Evolutionary conservation across 2,888 invertebrate species (phyloP).

Genomic region (Gonocerus acuteangulatus): DNA sequence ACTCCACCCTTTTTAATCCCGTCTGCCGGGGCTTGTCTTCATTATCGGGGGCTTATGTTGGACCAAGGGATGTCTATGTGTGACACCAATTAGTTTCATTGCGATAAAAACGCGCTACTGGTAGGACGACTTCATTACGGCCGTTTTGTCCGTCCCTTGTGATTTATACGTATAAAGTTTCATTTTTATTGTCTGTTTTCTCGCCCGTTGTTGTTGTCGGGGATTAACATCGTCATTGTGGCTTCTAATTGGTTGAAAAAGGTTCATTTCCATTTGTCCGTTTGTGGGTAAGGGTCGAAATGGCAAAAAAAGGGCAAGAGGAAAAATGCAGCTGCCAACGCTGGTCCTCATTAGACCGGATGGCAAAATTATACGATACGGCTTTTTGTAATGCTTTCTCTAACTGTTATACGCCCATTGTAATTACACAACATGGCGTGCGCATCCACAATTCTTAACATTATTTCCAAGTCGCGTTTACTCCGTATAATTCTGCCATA

Average conservation of each 20-base stretch:
- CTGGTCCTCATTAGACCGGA: constrained; percentile 2
- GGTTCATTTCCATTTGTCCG: constrained; percentile 12
- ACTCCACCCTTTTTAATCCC: constrained; percentile 16
- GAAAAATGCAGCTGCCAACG: constrained; percentile 14
- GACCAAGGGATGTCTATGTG: background rate
- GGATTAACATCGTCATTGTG: constrained; percentile 21
- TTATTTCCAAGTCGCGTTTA: no score
- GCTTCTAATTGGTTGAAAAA: constrained; percentile 9
- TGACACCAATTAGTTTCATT: constrained; percentile 19
- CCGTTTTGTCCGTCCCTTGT: constrained; percentile 14
- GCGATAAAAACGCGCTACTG: background rate
- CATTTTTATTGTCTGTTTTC: constrained; percentile 11
- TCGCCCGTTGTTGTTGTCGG: constrained; percentile 7
- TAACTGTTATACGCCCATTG: no score
- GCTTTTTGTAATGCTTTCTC: no score
- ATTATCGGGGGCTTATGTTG: constrained; percentile 9
- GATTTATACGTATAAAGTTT: constrained; percentile 5
- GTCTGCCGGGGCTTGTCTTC: background rate
- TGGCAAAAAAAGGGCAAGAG: background rate
- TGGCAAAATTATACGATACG: constrained; percentile 9
- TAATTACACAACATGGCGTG: no score
- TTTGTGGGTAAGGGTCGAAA: background rate
- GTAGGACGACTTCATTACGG: constrained; percentile 17
- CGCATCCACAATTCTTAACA: no score
- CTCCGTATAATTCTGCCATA: no score